Conservation (phyloP, 1,140 invertebrate species). For the Plodia interpunctella region DNA sequence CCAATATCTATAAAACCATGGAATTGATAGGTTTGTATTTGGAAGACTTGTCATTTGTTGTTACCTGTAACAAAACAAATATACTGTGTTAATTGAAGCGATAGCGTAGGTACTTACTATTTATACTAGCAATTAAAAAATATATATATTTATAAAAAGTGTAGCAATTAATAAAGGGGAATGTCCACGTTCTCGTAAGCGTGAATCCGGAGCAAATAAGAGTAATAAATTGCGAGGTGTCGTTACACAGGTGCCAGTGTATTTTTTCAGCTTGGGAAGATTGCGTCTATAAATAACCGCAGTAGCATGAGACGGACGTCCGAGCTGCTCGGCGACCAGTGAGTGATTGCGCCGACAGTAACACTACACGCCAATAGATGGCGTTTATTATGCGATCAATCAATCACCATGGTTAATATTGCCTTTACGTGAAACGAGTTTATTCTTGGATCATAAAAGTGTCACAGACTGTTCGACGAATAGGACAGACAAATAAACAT, state of each 20-base stretch:
- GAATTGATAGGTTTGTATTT: too few species aligned
- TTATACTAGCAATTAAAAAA: neutral
- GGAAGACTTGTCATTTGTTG: neutral
- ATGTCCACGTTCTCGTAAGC: conserved; percentile 20
- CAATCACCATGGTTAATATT: conserved; percentile 22
- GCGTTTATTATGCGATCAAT: conserved; percentile 65
- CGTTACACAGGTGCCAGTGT: conserved; percentile 36
- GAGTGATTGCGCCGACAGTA: conserved; percentile 53
- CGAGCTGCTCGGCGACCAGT: conserved; percentile 35
- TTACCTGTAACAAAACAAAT: conserved; percentile 33
- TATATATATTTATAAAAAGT: neutral
- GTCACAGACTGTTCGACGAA: too few species aligned
- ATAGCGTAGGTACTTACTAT: neutral
- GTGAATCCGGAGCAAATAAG: conserved; percentile 37
- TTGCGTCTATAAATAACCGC: conserved; percentile 66
- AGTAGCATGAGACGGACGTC: conserved; percentile 45
- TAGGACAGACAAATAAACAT: too few species aligned
- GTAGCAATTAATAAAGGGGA: conserved; percentile 4
- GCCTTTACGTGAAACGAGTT: neutral
- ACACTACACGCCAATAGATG: conserved; percentile 57
- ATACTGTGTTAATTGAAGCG: conserved; percentile 2
- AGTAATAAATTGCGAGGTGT: conserved; percentile 39
- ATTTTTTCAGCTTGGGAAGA: conserved; percentile 45
- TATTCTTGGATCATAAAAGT: neutral
- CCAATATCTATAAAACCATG: too few species aligned